Evolutionary conservation across 1,140 invertebrate genomes (phyloP).

Genomic region (Whitmania pigra): DNA sequence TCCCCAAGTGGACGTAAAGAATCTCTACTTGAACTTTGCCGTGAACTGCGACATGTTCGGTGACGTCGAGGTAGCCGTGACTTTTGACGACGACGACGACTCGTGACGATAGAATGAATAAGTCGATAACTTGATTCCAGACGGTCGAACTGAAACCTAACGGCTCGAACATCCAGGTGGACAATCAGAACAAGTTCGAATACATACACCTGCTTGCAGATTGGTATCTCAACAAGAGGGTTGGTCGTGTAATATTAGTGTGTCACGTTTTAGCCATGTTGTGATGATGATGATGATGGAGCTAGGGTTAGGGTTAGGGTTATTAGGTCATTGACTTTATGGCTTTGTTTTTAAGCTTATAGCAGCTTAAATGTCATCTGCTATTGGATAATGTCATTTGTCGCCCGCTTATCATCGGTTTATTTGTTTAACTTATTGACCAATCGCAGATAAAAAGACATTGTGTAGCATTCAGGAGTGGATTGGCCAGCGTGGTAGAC

Average conservation of each 20-base stretch:
- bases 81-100: neutral
- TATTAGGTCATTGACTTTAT: too few relatives aligned
- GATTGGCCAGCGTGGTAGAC: conserved; percentile 74
- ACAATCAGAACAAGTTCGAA: conserved; percentile 78
- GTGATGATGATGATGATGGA: neutral
- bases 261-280: neutral
- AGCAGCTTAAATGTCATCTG: too few relatives aligned
- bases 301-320: too few relatives aligned
- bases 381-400: neutral
- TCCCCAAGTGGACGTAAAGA: conserved; percentile 46
- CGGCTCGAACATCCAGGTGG: conserved; percentile 77
- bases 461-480: conserved; percentile 55
- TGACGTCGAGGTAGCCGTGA: neutral
- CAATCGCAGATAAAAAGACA: conserved; percentile 60
- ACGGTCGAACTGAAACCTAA: conserved; percentile 77
- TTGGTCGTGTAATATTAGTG: conserved; percentile 22
- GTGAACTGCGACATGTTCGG: conserved; percentile 41
- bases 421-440: neutral
- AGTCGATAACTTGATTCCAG: conserved; percentile 40
- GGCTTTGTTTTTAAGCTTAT: too few relatives aligned
- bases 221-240: conserved; percentile 82
- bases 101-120: neutral
- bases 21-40: conserved; percentile 73
- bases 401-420: neutral
- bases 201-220: conserved; percentile 92